phyloP scores from a whole-genome alignment of 2,113 vertebrate genomes.

The Lophius piscatorius region DNA sequence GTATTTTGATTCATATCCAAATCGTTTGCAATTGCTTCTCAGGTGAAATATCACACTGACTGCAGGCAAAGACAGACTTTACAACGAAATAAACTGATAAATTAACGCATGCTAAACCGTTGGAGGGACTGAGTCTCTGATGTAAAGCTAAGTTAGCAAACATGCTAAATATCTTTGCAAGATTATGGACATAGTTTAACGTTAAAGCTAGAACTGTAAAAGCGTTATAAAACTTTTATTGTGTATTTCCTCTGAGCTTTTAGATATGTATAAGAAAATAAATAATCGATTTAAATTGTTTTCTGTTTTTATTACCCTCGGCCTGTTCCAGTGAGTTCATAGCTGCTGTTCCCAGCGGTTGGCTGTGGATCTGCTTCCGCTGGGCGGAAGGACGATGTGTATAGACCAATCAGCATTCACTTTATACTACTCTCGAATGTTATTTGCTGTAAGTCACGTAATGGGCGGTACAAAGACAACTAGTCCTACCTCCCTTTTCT shows the following conservation, averaged over 20 bases:
- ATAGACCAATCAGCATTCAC: constrained; percentile 35
- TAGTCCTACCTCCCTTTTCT: no score
- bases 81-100: neutral
- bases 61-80: neutral
- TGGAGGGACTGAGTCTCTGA: neutral
- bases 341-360: constrained; percentile 43
- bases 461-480: neutral
- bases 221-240: neutral
- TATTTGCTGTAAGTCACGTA: constrained; percentile 18
- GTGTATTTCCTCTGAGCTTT: accelerated
- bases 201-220: neutral
- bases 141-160: constrained; percentile 27
- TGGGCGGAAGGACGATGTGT: constrained; percentile 22
- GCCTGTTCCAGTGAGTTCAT: constrained; percentile 97
- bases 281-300: neutral
- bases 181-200: neutral
- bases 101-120: neutral
- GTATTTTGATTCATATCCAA: neutral
- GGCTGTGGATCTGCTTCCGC: constrained; percentile 11
- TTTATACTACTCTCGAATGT: neutral
- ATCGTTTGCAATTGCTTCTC: neutral
- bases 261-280: neutral
- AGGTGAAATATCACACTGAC: neutral
- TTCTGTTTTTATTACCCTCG: constrained; percentile 82
- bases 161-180: constrained; percentile 38